Percentiles rank a stretch among this genome's conserved stretches.
These are phyloP conservation scores for Leucoma salicis DNA, from an alignment of 2,888 invertebrate genomes.

Conservation along the genomic window DNA sequence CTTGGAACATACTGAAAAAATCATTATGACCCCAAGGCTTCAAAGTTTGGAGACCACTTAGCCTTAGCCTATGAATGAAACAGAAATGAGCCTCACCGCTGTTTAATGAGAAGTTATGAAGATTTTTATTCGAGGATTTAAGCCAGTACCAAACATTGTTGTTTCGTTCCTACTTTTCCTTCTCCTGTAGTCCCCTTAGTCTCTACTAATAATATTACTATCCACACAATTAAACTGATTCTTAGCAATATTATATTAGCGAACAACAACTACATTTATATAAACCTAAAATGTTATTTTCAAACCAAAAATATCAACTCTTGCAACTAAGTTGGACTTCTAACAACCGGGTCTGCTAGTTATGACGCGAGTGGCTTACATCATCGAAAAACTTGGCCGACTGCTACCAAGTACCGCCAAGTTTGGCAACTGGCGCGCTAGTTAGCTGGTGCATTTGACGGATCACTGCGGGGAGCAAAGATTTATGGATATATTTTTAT, in stretches of 20 bases:
- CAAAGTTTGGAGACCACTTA: too few relatives aligned
- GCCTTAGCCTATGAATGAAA: too few relatives aligned
- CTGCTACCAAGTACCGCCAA: constrained; percentile 9
- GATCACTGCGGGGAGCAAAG: neutral
- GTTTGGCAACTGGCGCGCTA: constrained; percentile 27
- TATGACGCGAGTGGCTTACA: constrained; percentile 27
- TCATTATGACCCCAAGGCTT: too few relatives aligned
- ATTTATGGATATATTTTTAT: constrained; percentile 5
- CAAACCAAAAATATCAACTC: constrained; percentile 9
- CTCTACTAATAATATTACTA: too few relatives aligned
- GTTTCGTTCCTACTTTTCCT: too few relatives aligned
- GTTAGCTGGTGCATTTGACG: constrained; percentile 19
- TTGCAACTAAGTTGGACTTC: constrained; percentile 27
- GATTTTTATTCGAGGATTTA: too few relatives aligned
- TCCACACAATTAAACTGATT: too few relatives aligned
- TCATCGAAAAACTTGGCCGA: constrained; percentile 29
- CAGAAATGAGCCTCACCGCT: too few relatives aligned
- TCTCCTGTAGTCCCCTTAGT: too few relatives aligned
- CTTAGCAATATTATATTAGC: neutral
- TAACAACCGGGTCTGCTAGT: constrained; percentile 18
- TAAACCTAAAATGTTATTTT: constrained; percentile 9
- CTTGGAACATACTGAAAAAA: too few relatives aligned
- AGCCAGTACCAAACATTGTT: too few relatives aligned
- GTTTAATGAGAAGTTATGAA: too few relatives aligned
- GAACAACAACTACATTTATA: neutral